Conservation (phyloP, 2,113 vertebrate species). For the Sorex araneus region DNA sequence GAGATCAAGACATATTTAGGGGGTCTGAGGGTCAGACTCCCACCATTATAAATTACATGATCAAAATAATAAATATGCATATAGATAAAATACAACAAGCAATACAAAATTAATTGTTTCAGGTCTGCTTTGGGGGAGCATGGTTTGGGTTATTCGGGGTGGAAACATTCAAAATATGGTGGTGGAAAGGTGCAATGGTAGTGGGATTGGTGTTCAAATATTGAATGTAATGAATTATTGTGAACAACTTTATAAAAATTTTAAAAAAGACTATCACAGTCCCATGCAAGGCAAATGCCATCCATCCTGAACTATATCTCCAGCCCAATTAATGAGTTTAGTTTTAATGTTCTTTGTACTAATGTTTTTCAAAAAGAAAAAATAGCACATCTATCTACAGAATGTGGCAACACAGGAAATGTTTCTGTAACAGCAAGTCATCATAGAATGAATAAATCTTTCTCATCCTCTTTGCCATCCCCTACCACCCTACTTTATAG, state of each 20-base stretch:
- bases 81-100: constrained; percentile 30
- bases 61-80: not conserved
- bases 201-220: too few relatives aligned
- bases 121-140: too few relatives aligned
- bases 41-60: not conserved
- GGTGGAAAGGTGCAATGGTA: too few relatives aligned
- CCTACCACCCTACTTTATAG: not conserved
- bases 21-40: not conserved
- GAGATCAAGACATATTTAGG: constrained; percentile 35
- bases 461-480: not conserved
- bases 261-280: too few relatives aligned
- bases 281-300: too few relatives aligned
- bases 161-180: too few relatives aligned
- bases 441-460: not conserved
- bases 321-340: too few relatives aligned
- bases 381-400: not conserved
- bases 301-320: too few relatives aligned
- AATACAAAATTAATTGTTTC: too few relatives aligned
- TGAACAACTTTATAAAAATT: too few relatives aligned
- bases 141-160: too few relatives aligned
- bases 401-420: not conserved
- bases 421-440: not conserved
- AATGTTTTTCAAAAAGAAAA: constrained; percentile 62
- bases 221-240: too few relatives aligned
- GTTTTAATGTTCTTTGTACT: not conserved